These are phyloP conservation scores for Scleropages formosus DNA, from an alignment of 2,797 vertebrate species.

Conservation along the genomic window DNA sequence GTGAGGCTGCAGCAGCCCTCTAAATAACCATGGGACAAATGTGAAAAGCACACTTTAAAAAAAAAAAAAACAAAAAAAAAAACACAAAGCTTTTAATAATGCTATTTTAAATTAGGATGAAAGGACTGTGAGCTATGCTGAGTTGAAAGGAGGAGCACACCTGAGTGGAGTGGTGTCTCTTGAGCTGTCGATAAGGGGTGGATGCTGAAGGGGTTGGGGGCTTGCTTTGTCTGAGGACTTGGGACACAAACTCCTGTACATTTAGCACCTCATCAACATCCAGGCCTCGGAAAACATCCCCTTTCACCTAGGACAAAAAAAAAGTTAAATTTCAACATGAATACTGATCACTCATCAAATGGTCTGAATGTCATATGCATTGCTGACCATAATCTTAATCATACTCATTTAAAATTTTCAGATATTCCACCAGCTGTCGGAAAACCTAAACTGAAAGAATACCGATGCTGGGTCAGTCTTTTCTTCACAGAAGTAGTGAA, in stretches of 20 bases:
- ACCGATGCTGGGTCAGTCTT: not conserved
- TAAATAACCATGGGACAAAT: too few relatives aligned
- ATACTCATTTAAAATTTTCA: slow-evolving; percentile 5
- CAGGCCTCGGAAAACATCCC: slow-evolving; percentile 73
- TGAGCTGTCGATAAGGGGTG: slow-evolving; percentile 89
- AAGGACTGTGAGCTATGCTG: too few relatives aligned
- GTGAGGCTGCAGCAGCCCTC: too few relatives aligned
- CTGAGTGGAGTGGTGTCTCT: slow-evolving; percentile 90
- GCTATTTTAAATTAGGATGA: too few relatives aligned
- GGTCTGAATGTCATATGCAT: too few relatives aligned
- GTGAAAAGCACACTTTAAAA: too few relatives aligned
- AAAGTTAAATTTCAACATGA: not conserved
- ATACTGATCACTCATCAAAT: not conserved
- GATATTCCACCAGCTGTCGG: not conserved
- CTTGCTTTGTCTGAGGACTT: slow-evolving; percentile 73
- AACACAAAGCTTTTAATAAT: too few relatives aligned
- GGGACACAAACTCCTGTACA: slow-evolving; percentile 83
- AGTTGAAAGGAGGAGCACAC: slow-evolving; percentile 54
- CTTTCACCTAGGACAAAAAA: slow-evolving; percentile 65
- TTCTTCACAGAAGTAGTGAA: not conserved
- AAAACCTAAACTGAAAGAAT: not conserved
- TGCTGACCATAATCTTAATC: not conserved
- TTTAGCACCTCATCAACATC: slow-evolving; percentile 74
- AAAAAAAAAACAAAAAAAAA: too few relatives aligned
- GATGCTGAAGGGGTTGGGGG: slow-evolving; percentile 79